Conservation (phyloP, 1,140 invertebrate genomes). For the Druon quercuslanigerum region DNA sequence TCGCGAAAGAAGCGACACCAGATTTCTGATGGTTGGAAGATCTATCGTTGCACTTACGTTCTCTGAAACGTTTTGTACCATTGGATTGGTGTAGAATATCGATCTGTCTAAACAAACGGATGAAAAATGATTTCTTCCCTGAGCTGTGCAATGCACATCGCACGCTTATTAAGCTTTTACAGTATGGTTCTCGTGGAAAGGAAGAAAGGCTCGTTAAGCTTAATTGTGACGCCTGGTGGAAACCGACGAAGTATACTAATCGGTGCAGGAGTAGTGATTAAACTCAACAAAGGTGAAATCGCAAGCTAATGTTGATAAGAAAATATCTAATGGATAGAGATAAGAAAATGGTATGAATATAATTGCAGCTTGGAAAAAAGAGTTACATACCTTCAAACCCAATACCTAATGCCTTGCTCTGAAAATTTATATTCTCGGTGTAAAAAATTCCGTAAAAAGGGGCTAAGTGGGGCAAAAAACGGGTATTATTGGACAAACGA, state of each 20-base stretch:
- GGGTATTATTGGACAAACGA: too few relatives aligned
- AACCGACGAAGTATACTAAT: constrained; percentile 31
- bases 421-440: too few relatives aligned
- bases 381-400: too few relatives aligned
- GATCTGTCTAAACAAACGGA: constrained; percentile 40
- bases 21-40: constrained; percentile 44
- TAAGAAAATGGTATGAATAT: too few relatives aligned
- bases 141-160: background rate
- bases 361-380: too few relatives aligned
- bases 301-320: too few relatives aligned
- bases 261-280: background rate
- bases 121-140: constrained; percentile 41
- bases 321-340: too few relatives aligned
- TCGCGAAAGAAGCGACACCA: constrained; percentile 44
- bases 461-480: too few relatives aligned
- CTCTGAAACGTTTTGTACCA: constrained; percentile 46
- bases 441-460: too few relatives aligned
- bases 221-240: constrained; percentile 34
- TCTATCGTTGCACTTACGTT: constrained; percentile 52
- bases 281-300: too few relatives aligned
- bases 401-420: too few relatives aligned
- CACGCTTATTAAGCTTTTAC: background rate
- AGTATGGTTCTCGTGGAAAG: constrained; percentile 8
- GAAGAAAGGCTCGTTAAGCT: constrained; percentile 39
- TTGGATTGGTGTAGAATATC: constrained; percentile 37